Conservation (phyloP, 2,113 vertebrate genomes). For the Eublepharis macularius region DNA sequence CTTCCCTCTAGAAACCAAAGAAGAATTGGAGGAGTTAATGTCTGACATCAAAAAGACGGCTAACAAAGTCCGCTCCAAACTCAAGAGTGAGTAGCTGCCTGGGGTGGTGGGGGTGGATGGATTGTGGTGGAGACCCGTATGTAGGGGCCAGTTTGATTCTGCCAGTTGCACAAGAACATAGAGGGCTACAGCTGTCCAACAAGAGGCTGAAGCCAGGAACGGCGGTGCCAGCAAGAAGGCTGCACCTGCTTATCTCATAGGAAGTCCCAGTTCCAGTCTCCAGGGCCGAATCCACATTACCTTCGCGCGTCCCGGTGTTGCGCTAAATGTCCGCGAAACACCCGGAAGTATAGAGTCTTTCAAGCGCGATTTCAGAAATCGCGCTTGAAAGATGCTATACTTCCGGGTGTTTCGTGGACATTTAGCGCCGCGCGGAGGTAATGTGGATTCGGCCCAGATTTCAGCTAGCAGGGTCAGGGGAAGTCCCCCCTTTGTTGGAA, state of each 20-base stretch:
- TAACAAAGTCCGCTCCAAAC: constrained; percentile 95
- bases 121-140: neutral
- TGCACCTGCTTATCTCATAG: neutral
- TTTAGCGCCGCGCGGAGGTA: too few species aligned
- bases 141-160: fast-evolving
- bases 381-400: too few species aligned
- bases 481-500: too few species aligned
- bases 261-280: too few species aligned
- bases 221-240: neutral
- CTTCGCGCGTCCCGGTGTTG: too few species aligned
- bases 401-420: too few species aligned
- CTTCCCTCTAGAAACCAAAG: constrained; percentile 87
- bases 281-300: too few species aligned
- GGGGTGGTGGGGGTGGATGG: fast-evolving
- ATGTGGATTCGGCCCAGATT: too few species aligned
- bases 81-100: constrained; percentile 88
- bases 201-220: neutral
- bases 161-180: neutral
- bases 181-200: neutral
- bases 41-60: constrained; percentile 96
- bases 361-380: too few species aligned
- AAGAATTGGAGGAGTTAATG: constrained; percentile 94
- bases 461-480: too few species aligned
- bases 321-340: too few species aligned
- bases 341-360: too few species aligned